Conservation (phyloP, 2,113 vertebrate species). For the Pluvianellus socialis region DNA sequence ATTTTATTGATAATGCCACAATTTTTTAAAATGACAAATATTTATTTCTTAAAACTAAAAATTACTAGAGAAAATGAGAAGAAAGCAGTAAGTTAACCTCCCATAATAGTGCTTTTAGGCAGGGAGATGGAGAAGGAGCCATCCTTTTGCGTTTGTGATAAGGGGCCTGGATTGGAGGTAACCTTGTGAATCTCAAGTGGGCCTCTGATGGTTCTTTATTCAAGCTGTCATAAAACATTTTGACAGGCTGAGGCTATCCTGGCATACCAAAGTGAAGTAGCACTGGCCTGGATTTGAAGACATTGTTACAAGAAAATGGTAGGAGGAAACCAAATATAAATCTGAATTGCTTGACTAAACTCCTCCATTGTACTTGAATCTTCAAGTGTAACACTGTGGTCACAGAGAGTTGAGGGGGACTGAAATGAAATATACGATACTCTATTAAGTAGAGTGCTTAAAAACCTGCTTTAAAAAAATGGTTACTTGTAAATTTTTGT, state of each 20-base stretch:
- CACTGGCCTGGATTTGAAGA: constrained; percentile 66
- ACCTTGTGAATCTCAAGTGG: constrained; percentile 74
- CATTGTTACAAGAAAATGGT: constrained; percentile 69
- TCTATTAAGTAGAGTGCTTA: constrained; percentile 43
- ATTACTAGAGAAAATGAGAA: constrained; percentile 48
- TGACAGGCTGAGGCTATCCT: constrained; percentile 76
- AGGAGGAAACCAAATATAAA: constrained; percentile 78
- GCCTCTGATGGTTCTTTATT: constrained; percentile 75
- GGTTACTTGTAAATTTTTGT: constrained; percentile 35
- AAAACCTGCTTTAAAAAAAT: constrained; percentile 49
- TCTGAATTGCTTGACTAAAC: constrained; percentile 71
- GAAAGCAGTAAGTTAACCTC: constrained; percentile 70
- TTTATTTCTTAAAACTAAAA: constrained; percentile 66
- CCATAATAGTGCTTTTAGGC: constrained; percentile 48
- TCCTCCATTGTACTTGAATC: constrained; percentile 60
- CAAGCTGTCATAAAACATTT: constrained; percentile 81
- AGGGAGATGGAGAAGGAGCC: constrained; percentile 68
- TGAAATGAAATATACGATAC: constrained; percentile 52
- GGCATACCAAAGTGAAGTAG: constrained; percentile 75
- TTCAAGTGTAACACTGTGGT: constrained; percentile 57
- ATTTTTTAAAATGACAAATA: constrained; percentile 51
- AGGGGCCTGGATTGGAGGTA: constrained; percentile 69
- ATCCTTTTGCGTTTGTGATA: constrained; percentile 63
- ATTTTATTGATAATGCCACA: constrained; percentile 21
- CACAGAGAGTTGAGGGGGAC: constrained; percentile 37